These are phyloP conservation scores for Acleris cristana DNA, from an alignment of 2,888 invertebrate species.

Conservation along the genomic window DNA sequence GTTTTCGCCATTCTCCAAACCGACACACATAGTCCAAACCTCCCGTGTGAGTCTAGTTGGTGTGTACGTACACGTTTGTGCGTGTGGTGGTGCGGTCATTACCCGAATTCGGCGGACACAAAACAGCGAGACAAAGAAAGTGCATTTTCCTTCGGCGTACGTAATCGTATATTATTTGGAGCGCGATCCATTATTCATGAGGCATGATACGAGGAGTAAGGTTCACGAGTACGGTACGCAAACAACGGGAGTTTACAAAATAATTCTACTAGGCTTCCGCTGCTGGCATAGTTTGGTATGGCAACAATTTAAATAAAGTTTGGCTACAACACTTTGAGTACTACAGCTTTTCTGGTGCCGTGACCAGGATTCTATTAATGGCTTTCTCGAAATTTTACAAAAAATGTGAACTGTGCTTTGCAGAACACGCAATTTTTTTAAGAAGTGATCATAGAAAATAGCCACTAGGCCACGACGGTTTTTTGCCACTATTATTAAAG, in stretches of 20 bases:
- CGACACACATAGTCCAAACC: constrained; percentile 3
- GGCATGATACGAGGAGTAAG: constrained; percentile 76
- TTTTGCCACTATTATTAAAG: constrained; percentile 42
- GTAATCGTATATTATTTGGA: constrained; percentile 50
- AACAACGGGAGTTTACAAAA: constrained; percentile 24
- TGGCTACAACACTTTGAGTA: neutral
- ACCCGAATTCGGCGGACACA: constrained; percentile 56
- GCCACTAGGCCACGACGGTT: constrained; percentile 12
- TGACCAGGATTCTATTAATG: no score
- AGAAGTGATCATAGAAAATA: constrained; percentile 24
- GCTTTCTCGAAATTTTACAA: no score
- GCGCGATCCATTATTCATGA: constrained; percentile 74
- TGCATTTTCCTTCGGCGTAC: constrained; percentile 68
- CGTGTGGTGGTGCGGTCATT: constrained; percentile 52
- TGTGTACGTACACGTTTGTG: constrained; percentile 7
- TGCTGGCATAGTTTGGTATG: constrained; percentile 1
- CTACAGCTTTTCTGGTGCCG: neutral
- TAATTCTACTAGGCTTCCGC: constrained; percentile 16
- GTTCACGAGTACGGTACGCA: constrained; percentile 65
- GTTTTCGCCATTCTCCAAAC: constrained; percentile 31
- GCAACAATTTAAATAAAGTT: neutral
- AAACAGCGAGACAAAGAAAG: constrained; percentile 71
- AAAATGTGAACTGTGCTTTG: no score
- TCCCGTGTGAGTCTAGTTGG: neutral
- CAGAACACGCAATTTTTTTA: neutral